These are phyloP conservation scores for Pseudomugil gertrudae DNA, from an alignment of 2,797 vertebrate genomes.

Conservation along the genomic window DNA sequence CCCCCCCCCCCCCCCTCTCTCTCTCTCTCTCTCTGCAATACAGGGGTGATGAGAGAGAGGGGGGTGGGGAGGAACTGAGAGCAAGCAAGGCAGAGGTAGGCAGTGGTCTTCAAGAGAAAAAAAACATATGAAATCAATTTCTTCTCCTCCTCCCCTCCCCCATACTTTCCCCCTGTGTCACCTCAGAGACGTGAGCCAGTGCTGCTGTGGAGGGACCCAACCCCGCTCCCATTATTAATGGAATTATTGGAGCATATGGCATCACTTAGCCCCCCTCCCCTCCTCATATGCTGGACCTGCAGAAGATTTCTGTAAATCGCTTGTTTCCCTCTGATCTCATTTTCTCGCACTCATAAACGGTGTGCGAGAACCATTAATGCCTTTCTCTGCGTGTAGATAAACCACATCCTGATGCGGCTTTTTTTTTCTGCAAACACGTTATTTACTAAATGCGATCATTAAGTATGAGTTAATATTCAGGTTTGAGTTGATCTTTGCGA, in stretches of 20 bases:
- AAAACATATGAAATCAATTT: constrained; percentile 84
- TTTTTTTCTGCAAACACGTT: constrained; percentile 21
- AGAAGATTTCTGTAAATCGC: constrained; percentile 70
- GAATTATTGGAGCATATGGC: constrained; percentile 83
- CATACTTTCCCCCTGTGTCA: constrained; percentile 73
- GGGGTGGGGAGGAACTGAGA: constrained; percentile 29
- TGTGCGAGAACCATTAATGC: constrained; percentile 14
- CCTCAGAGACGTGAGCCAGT: constrained; percentile 79
- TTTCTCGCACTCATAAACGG: constrained; percentile 43
- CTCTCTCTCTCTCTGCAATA: too few relatives aligned
- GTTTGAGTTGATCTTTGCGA: constrained; percentile 4
- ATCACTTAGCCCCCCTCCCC: constrained; percentile 75
- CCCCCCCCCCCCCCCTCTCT: constrained; percentile 86
- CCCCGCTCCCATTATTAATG: constrained; percentile 79
- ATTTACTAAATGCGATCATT: constrained; percentile 19
- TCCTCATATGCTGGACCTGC: constrained; percentile 52
- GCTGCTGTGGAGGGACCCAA: constrained; percentile 67
- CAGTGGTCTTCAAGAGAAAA: constrained; percentile 54
- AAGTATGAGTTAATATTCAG: constrained; percentile 6
- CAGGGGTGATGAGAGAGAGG: constrained; percentile 55
- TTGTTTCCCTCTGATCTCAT: constrained; percentile 68
- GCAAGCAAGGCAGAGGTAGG: background rate
- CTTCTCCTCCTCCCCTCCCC: constrained; percentile 43
- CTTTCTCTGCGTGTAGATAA: constrained; percentile 8
- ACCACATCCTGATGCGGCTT: constrained; percentile 32